Evolutionary conservation across 1,140 invertebrate species (phyloP), one percentile per base, ranked within the genome.

Genomic region (Notospermus geniculatus): DNA sequence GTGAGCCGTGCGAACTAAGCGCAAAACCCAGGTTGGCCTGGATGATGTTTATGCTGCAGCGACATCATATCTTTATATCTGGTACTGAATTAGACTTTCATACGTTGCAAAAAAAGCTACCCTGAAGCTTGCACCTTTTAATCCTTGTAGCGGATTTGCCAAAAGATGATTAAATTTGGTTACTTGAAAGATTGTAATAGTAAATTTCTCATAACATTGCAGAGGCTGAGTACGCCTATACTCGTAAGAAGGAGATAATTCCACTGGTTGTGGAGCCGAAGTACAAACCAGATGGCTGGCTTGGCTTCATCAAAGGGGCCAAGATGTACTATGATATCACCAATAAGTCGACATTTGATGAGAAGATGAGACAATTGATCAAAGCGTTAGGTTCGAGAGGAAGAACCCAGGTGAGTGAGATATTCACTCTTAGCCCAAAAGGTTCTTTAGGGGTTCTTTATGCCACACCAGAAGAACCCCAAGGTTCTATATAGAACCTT

Each of bases 361-460:
- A 65, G 0, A 66, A 62, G 1, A 53, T 77, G 13, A 43, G 70
- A 2, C 64, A 67, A 43, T 71, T 69, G 36, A 53, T 77, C 59
- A 46, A 68, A 61, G 36, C 28, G 4, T n/a, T 50, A 4, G 32
- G 32, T 7, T 36, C 15, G 32, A 36, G 15, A 36, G 32, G 32
- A 15, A 36, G 4, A 15, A 7, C 32, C 5, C 15, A 4, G 32
- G 32, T 36, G 32, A 36, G 32, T 36, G 32, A 15, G 15, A n/a
- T n/a, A n/a, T n/a, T n/a, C n/a, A n/a, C n/a, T n/a, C n/a, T n/a
- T n/a, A n/a, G n/a, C n/a, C n/a, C n/a, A n/a, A n/a, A n/a, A n/a
- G n/a, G n/a, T n/a, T n/a, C n/a, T n/a, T n/a, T n/a, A n/a, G n/a
- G n/a, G n/a, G n/a, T n/a, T n/a, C n/a, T n/a, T n/a, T n/a, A n/a